Conservation (phyloP, 2,797 vertebrate species). For the Cheirogaleus major region DNA sequence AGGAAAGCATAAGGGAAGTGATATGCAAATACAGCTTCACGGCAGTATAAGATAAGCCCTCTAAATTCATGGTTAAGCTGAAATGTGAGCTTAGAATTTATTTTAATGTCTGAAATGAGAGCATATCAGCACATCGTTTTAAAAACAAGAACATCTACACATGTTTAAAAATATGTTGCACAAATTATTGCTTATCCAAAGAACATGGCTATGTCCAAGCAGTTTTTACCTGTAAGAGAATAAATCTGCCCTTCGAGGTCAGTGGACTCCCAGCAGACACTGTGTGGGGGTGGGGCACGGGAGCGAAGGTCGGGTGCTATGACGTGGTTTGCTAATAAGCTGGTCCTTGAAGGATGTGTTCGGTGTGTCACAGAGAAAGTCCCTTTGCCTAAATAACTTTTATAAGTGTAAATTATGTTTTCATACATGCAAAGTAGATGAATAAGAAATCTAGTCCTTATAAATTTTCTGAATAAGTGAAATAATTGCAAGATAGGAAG, state of each 20-base stretch:
- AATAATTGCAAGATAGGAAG: not conserved
- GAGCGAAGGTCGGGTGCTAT: not conserved
- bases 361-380: not conserved
- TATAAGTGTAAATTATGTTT: not conserved
- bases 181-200: not conserved
- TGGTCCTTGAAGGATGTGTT: not conserved
- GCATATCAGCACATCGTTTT: not conserved
- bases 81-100: not conserved
- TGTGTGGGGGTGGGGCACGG: fast-evolving
- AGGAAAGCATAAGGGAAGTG: not conserved
- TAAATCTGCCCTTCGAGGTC: not conserved
- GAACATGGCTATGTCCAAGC: not conserved
- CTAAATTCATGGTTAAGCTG: not conserved
- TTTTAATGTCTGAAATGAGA: not conserved
- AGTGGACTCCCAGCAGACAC: not conserved
- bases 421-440: not conserved
- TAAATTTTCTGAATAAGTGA: not conserved
- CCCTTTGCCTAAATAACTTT: not conserved
- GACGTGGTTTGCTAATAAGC: not conserved
- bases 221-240: not conserved
- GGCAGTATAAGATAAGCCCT: not conserved
- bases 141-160: not conserved
- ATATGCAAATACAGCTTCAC: not conserved
- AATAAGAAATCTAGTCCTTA: not conserved
- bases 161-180: not conserved